A percentile compares a stretch with the other conserved stretches of the same genome.
These are phyloP conservation scores for Oryctes rhinoceros DNA, from an alignment of 1,140 invertebrate genomes.

Conservation along the genomic window DNA sequence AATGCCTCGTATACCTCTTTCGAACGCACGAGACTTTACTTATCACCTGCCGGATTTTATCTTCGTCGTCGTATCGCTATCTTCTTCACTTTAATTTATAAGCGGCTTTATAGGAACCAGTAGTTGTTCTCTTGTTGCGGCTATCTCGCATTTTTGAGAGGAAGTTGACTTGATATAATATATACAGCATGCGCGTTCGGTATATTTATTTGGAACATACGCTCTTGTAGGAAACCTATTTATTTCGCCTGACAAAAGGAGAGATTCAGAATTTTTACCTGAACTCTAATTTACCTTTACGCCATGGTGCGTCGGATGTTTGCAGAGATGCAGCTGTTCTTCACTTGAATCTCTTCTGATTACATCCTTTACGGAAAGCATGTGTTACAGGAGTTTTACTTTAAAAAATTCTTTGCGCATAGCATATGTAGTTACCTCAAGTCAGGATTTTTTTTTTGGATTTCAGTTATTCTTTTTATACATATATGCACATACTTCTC, in stretches of 20 bases:
- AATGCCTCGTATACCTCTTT: not conserved
- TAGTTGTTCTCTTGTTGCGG: not conserved
- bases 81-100: constrained; percentile 30
- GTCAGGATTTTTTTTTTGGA: not conserved
- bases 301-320: not conserved
- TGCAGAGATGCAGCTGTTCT: constrained; percentile 31
- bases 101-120: not conserved
- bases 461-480: not conserved
- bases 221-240: not conserved
- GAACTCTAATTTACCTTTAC: constrained; percentile 42
- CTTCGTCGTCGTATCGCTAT: constrained; percentile 7
- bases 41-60: constrained; percentile 31
- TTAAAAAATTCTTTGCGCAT: too few species aligned
- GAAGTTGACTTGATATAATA: not conserved
- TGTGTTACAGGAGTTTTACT: not conserved
- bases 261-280: constrained; percentile 42
- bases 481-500: too few species aligned
- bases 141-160: not conserved
- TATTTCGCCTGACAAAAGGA: not conserved
- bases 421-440: not conserved
- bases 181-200: not conserved
- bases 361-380: not conserved
- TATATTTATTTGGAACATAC: not conserved
- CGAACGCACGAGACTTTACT: not conserved
- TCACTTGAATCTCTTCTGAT: constrained; percentile 5